These are phyloP conservation scores for Drosophila nigromelanica DNA, from an alignment of 1,140 invertebrate species.

Conservation along the genomic window DNA sequence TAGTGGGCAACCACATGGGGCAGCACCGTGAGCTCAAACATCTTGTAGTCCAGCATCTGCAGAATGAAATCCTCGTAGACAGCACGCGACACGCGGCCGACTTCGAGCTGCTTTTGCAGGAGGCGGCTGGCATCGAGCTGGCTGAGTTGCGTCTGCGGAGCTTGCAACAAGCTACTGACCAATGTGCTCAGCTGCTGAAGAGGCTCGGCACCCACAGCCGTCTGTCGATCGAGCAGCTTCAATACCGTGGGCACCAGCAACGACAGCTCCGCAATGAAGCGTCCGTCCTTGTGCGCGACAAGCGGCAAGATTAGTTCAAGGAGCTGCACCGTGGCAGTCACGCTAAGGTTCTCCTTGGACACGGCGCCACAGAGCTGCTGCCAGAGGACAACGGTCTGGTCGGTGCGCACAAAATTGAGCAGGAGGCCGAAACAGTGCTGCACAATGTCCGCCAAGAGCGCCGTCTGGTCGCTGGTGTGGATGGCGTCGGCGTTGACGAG, in stretches of 20 bases:
- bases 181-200: conserved; percentile 43
- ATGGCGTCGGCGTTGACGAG: conserved; percentile 84
- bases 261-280: conserved; percentile 86
- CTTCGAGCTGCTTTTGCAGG: conserved; percentile 86
- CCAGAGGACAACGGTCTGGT: conserved; percentile 88
- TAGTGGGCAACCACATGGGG: conserved; percentile 88
- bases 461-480: conserved; percentile 86
- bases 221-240: conserved; percentile 84
- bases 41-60: conserved; percentile 87
- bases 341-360: background rate
- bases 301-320: conserved; percentile 85
- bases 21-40: conserved; percentile 90
- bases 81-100: conserved; percentile 83
- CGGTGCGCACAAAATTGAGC: conserved; percentile 85
- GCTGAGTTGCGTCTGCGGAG: conserved; percentile 85
- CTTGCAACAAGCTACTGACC: conserved; percentile 58
- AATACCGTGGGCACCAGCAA: conserved; percentile 85
- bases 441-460: conserved; percentile 87
- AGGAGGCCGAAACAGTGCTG: conserved; percentile 87
- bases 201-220: conserved; percentile 4
- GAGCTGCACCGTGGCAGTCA: conserved; percentile 31
- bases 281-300: conserved; percentile 87
- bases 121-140: conserved; percentile 89
- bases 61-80: conserved; percentile 87
- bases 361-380: conserved; percentile 66